phyloP scores from a whole-genome alignment of 64 coral and sea anemone species.

The Montipora capricornis region DNA sequence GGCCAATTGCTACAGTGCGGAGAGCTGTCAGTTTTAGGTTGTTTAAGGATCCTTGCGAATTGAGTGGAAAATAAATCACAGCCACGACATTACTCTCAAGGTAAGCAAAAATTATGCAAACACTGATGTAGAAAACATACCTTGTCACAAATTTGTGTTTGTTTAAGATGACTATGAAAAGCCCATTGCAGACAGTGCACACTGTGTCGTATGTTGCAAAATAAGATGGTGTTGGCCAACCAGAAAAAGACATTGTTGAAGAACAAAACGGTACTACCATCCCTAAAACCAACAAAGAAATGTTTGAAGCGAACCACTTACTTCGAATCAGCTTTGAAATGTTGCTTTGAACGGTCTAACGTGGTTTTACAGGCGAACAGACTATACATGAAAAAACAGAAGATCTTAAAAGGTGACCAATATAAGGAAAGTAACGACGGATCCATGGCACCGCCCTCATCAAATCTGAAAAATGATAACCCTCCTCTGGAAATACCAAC shows the following conservation, averaged over 20 bases:
- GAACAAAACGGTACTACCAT: neutral
- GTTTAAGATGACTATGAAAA: slow-evolving; percentile 62
- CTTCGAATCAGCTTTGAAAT: neutral
- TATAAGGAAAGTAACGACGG: no score
- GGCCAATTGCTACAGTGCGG: no score
- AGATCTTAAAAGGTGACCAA: neutral
- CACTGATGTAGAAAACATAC: neutral
- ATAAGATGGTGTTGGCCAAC: neutral
- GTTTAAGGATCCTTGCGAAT: no score
- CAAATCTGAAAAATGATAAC: neutral
- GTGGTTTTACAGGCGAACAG: neutral
- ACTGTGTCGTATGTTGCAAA: neutral
- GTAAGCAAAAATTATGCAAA: no score
- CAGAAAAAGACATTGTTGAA: neutral
- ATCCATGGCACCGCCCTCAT: neutral
- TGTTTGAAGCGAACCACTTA: neutral
- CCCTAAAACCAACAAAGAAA: neutral
- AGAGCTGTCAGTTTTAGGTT: no score
- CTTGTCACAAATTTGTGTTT: slow-evolving; percentile 32
- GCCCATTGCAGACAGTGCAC: slow-evolving; percentile 29
- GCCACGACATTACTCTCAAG: no score
- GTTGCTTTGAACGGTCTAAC: neutral
- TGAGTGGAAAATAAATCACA: no score
- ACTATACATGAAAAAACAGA: neutral
- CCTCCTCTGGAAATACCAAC: neutral